These are phyloP conservation scores for Pheosia gnoma DNA, from an alignment of 2,888 invertebrate species.

Conservation along the genomic window DNA sequence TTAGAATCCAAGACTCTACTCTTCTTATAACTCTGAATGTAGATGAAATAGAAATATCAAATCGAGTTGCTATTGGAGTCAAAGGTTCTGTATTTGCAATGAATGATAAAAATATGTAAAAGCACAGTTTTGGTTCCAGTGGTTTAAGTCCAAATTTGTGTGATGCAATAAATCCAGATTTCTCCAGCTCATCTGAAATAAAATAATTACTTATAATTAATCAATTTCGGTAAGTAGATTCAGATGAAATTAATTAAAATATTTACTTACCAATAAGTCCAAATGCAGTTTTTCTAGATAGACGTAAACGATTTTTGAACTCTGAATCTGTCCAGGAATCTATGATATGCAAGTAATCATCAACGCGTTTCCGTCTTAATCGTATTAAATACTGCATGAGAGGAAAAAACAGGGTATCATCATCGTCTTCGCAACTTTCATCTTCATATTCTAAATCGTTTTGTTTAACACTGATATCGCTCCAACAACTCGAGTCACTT, in stretches of 20 bases:
- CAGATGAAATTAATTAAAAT: not conserved
- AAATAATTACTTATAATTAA: slow-evolving; percentile 6
- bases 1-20: slow-evolving; percentile 65
- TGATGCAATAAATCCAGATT: slow-evolving; percentile 63
- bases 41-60: slow-evolving; percentile 69
- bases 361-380: slow-evolving; percentile 54
- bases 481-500: slow-evolving; percentile 58
- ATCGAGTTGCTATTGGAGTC: slow-evolving; percentile 64
- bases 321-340: slow-evolving; percentile 65
- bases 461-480: slow-evolving; percentile 46
- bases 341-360: slow-evolving; percentile 64
- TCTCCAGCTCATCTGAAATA: slow-evolving; percentile 65
- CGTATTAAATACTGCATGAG: slow-evolving; percentile 63
- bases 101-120: slow-evolving; percentile 66
- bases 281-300: slow-evolving; percentile 58
- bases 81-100: slow-evolving; percentile 62
- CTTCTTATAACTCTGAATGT: slow-evolving; percentile 65
- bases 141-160: slow-evolving; percentile 67
- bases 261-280: slow-evolving; percentile 54
- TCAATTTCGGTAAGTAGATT: not conserved
- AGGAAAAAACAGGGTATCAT: slow-evolving; percentile 61
- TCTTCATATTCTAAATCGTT: slow-evolving; percentile 52
- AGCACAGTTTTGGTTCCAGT: slow-evolving; percentile 64
- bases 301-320: slow-evolving; percentile 60
- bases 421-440: slow-evolving; percentile 38